Evolutionary conservation across 2,888 invertebrate genomes (phyloP), one percentile per base, ranked within the genome.

Genomic region (Plagodis dolabraria): DNA sequence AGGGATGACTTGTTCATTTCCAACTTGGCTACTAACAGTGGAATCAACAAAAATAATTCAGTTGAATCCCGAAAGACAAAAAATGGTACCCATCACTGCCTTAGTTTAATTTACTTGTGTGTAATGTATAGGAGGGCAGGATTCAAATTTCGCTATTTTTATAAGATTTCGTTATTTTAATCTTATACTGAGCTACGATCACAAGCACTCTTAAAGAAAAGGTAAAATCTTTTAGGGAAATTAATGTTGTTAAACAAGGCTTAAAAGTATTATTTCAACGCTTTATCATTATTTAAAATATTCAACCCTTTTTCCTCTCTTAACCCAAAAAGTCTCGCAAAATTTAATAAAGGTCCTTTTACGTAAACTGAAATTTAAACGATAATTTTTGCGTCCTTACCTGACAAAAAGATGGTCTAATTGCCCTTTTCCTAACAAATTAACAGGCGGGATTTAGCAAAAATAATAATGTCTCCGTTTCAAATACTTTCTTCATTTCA

Each of bases 291-390:
- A 75, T 75, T 81, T 75, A 82, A 85, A 85, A 80, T 60, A 80
- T 83, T 82, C 77, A 77, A 75, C 77, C 77, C 79, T 79, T 83
- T 80, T 76, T 77, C 70, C 60, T 71, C 73, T 73, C 76, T 77
- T 81, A 78, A 80, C 79, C 80, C 72, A 59, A 77, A 79, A 79
- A 77, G 72, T 79, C 77, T 71, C 70, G 80, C 70, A 65, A 74
- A 77, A 79, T 83, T 83, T 82, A 83, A 82, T 83, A 81, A 78
- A 75, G 74, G 69, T 69, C 68, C 74, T 75, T 76, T 70, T 70
- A 57, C 68, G 71, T 69, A 72, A 75, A 76, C 73, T 77, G 76
- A 77, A 80, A 80, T 81, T 80, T 79, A 79, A 83, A 81, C 78
- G 79, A 74, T 74, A 77, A 82, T 82, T 81, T 79, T 65, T 72